Evolutionary conservation across 2,888 invertebrate genomes (phyloP), one percentile per base, ranked within the genome.

Genomic region (Eilema depressum): DNA sequence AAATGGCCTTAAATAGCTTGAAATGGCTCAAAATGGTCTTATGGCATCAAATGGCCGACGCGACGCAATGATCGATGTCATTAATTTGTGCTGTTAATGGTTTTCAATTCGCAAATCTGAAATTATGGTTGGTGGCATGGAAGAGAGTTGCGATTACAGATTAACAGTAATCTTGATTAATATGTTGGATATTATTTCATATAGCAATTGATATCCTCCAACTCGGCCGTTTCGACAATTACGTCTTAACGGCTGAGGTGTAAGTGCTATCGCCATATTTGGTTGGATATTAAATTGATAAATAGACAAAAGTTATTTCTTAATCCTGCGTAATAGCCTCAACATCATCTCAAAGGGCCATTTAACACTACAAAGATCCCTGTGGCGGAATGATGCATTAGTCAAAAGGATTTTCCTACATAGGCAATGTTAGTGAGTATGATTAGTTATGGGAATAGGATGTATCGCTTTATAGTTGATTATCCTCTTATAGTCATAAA

Each of bases 61-160:
- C 47, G 77, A 81, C 76, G 77, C 76, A 80, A 81, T 84, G 80
- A 84, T 85, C 80, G 81, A 71, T 77, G 76, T 85, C 88, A 88
- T 88, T 88, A 88, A 89, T 88, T 88, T 83, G 77, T 79, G 66
- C 69, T 69, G 80, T 83, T 57, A 83, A 85, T 83, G 74, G 76
- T 64, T 76, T 79, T 82, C 72, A 69, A 80, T 76, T 82, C 74
- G 69, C 68, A 30, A 26, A 63, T 69, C 65, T 75, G 63, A 73
- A 80, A 79, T 76, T 67, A 73, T 65, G 68, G 74, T 37, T 56
- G 7, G 28, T 8, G 0, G 25, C 5, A 59, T 66, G n/a, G 41
- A 59, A 57, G 30, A 64, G 47, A 53, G n/a, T 65, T 64, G 30
- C 28, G 53, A 64, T 53, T 56, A 53, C 25, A 23, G 30, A 0